phyloP scores from a whole-genome alignment of 2,113 vertebrate species.

The Nematolebias whitei region DNA sequence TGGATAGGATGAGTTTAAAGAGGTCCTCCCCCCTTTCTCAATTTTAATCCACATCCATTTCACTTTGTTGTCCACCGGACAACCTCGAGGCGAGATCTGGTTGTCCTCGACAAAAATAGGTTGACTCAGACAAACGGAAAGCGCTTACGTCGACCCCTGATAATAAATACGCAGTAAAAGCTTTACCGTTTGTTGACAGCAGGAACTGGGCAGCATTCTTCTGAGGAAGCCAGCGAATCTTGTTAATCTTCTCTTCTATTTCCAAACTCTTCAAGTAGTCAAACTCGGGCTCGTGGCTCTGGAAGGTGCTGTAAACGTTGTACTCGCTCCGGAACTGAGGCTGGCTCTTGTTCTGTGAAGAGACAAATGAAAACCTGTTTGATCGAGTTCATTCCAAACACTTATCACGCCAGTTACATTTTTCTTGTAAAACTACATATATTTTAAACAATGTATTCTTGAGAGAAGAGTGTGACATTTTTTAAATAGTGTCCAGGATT shows the following conservation, averaged over 20 bases:
- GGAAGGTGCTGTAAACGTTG: slow-evolving; percentile 99
- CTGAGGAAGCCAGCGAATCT: slow-evolving; percentile 98
- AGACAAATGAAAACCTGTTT: neutral
- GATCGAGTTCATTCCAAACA: neutral
- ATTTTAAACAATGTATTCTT: neutral
- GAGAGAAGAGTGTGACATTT: neutral
- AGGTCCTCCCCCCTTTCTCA: no score
- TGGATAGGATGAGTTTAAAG: no score
- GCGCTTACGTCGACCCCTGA: no score
- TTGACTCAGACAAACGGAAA: no score
- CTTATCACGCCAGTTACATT: neutral
- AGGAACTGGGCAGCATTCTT: slow-evolving; percentile 98
- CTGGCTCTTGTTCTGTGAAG: slow-evolving; percentile 90
- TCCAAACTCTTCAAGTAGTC: slow-evolving; percentile 99
- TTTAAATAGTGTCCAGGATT: neutral
- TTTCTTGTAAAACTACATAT: neutral
- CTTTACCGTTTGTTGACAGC: slow-evolving; percentile 96
- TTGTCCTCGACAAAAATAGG: no score
- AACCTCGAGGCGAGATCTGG: no score
- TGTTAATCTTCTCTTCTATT: slow-evolving; percentile 99
- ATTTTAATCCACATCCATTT: no score
- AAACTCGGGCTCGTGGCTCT: slow-evolving; percentile 99
- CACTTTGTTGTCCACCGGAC: no score
- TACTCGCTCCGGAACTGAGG: slow-evolving; percentile 96
- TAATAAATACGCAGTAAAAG: neutral